These are phyloP conservation scores for Acrocephalus kingi DNA, from an alignment of 2,113 vertebrate genomes.

Conservation along the genomic window DNA sequence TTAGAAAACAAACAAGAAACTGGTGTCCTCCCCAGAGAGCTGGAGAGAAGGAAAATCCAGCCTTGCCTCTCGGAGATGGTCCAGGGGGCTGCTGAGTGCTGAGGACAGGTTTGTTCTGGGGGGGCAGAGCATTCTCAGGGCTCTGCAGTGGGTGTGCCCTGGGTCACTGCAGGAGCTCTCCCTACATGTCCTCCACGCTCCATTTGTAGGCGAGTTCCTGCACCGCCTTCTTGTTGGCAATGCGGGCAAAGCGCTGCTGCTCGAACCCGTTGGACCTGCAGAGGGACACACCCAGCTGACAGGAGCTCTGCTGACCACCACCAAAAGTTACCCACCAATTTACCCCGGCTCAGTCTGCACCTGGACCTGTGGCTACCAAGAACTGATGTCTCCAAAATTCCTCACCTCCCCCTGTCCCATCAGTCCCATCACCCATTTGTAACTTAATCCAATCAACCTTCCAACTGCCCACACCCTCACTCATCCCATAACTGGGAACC, in stretches of 20 bases:
- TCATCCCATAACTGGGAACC: accelerated
- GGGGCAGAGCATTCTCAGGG: neutral
- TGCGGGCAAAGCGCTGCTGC: slow-evolving; percentile 86
- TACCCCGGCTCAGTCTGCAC: neutral
- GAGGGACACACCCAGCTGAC: neutral
- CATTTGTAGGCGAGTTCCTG: slow-evolving; percentile 95
- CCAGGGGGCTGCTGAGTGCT: accelerated
- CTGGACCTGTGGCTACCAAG: accelerated
- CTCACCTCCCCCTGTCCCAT: neutral
- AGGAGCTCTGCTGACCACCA: accelerated
- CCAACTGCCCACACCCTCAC: accelerated
- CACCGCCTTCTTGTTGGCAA: slow-evolving; percentile 87
- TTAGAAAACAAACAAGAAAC: neutral
- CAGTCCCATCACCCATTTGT: accelerated
- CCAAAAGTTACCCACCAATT: accelerated
- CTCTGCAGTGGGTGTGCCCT: neutral
- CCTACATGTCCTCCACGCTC: slow-evolving; percentile 97
- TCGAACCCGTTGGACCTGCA: slow-evolving; percentile 95
- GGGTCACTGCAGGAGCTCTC: neutral
- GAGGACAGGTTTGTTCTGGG: neutral
- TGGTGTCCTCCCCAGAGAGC: neutral
- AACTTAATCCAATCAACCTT: accelerated
- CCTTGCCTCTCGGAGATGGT: accelerated
- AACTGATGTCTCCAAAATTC: accelerated
- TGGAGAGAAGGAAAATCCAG: neutral